Base-by-base conservation (phyloP, 1,140 invertebrate species). In the Cyclina sinensis region DNA sequence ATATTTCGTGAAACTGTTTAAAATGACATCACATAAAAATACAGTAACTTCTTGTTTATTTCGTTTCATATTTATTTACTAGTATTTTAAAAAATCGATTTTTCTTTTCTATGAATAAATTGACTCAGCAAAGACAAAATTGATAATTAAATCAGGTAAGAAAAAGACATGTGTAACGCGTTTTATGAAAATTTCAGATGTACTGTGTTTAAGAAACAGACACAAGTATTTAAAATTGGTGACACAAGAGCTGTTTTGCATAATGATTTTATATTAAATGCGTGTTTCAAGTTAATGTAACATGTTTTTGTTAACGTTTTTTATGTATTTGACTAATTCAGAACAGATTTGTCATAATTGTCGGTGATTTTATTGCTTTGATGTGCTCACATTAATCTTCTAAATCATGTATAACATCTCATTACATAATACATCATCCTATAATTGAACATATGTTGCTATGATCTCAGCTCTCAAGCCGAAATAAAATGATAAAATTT, bases 311-410 rank as follows among this genome's bases (percentile, higher is more conserved):
- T 70, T 70, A 32, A 18, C 27, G 65, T 70, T 70, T 70, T 70
- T 70, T 35, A n/a, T 9, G n/a, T 35, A 37, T 37, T 70, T 70
- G 65, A 37, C 65, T 70, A 37, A 70, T 70, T 70, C 65, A 37
- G 37, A 35, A 37, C 30, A 30, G 65, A 70, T 70, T 18, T 70
- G 65, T 70, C 65, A 70, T 70, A 70, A 70, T 70, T n/a, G 65
- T 14, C 32, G 35, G 32, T 5, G 21, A 4, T 70, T 70, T 70
- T 70, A 70, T 37, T 35, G 65, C 65, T 70, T 70, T 70, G 65
- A 70, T 30, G 65, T 70, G 9, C 21, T 62, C 21, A 4, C 32
- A 70, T 16, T 37, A 37, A 70, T 35, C 12, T 3, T 70, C 37
- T 70, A 35, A 70, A 27, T 37, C 65, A 39, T 70, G 65, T 70